Percentiles rank a stretch among this genome's conserved stretches.
Conservation (phyloP, 2,797 vertebrate species). For the Linurgus olivaceus region DNA sequence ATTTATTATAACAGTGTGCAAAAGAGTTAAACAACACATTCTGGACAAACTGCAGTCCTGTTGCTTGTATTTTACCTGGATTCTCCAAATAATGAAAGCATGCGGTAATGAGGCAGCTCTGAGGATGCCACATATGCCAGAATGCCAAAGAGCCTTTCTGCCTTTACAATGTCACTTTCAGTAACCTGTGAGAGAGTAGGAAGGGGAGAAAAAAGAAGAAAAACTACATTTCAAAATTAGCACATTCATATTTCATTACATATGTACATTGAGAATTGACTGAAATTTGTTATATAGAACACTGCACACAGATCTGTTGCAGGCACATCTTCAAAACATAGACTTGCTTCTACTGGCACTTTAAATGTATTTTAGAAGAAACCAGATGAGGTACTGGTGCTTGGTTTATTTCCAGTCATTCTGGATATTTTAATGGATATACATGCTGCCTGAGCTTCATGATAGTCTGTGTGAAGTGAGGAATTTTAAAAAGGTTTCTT, state of each 20-base stretch:
- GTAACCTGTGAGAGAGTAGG: constrained; percentile 80
- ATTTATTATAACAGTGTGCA: not conserved
- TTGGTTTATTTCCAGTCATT: constrained; percentile 3
- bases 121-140: constrained; percentile 90
- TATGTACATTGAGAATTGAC: not conserved
- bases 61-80: constrained; percentile 80
- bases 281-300: not conserved
- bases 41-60: not conserved
- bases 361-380: not conserved
- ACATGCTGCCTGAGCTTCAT: not conserved
- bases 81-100: constrained; percentile 89
- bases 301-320: not conserved
- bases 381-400: not conserved
- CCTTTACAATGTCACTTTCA: constrained; percentile 87
- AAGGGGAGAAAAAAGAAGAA: not conserved
- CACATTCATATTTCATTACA: not conserved
- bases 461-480: not conserved
- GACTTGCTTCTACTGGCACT: not conserved
- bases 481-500: not conserved
- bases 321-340: not conserved
- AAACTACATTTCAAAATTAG: not conserved
- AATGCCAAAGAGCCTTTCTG: constrained; percentile 90
- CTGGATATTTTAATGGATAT: not conserved
- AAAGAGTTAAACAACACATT: not conserved
- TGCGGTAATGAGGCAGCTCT: constrained; percentile 86